A percentile compares a stretch with the other conserved stretches of the same genome.
These are phyloP conservation scores for Crocodylus rhombifer DNA, from an alignment of 2,797 vertebrate species.

Conservation along the genomic window DNA sequence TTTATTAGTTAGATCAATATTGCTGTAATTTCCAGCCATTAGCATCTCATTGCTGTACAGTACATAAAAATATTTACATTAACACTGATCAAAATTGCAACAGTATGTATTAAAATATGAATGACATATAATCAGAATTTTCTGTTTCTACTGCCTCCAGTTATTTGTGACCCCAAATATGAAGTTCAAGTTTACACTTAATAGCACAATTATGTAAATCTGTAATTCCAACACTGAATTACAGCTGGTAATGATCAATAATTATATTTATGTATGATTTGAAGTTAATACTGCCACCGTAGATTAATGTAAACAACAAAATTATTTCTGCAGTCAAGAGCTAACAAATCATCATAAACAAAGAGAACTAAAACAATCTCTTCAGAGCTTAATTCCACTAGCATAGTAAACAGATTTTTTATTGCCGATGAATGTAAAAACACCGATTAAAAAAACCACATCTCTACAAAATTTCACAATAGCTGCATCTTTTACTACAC, in stretches of 20 bases:
- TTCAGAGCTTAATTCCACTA: slow-evolving; percentile 78
- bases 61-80: slow-evolving; percentile 85
- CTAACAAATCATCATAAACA: slow-evolving; percentile 83
- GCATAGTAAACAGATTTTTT: slow-evolving; percentile 78
- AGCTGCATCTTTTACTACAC: slow-evolving; percentile 27
- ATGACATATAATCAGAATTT: slow-evolving; percentile 84
- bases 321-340: slow-evolving; percentile 82
- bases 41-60: slow-evolving; percentile 80
- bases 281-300: slow-evolving; percentile 83
- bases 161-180: slow-evolving; percentile 85
- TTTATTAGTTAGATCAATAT: slow-evolving; percentile 86
- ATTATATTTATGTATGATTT: slow-evolving; percentile 86
- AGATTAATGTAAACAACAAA: slow-evolving; percentile 86
- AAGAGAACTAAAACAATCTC: slow-evolving; percentile 80
- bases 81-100: slow-evolving; percentile 83
- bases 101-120: slow-evolving; percentile 83
- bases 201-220: slow-evolving; percentile 87
- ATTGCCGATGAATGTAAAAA: slow-evolving; percentile 72
- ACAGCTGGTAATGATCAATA: slow-evolving; percentile 87
- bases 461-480: slow-evolving; percentile 52
- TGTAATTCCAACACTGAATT: slow-evolving; percentile 85
- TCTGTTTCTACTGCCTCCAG: slow-evolving; percentile 83
- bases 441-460: slow-evolving; percentile 69
- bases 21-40: slow-evolving; percentile 83
- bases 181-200: slow-evolving; percentile 86